phyloP scores from a whole-genome alignment of 2,797 vertebrate genomes.

The Hydrophis major region DNA sequence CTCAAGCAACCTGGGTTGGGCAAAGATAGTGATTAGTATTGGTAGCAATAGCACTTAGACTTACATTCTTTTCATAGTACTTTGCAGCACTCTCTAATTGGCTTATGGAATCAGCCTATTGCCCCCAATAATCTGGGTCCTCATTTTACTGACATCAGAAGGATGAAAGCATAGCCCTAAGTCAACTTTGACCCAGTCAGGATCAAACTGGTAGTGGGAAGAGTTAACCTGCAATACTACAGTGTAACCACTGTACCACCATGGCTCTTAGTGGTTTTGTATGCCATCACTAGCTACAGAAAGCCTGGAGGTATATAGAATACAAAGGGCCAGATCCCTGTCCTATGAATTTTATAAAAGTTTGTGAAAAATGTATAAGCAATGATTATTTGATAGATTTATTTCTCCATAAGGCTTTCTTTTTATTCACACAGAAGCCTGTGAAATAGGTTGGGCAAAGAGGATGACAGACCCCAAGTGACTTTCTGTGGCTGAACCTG shows the following conservation, averaged over 20 bases:
- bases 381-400: neutral
- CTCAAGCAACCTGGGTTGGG: constrained; percentile 79
- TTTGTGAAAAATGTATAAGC: neutral
- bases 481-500: neutral
- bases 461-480: neutral
- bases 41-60: neutral
- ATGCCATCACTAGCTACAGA: neutral
- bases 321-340: neutral
- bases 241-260: neutral
- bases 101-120: neutral
- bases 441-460: neutral
- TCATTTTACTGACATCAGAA: neutral
- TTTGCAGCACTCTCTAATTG: neutral
- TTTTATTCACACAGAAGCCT: neutral
- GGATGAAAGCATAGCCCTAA: neutral
- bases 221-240: neutral
- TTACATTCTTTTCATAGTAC: neutral
- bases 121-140: neutral
- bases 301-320: neutral
- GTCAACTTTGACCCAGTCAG: neutral
- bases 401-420: neutral
- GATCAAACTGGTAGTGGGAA: neutral
- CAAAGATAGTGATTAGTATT: neutral
- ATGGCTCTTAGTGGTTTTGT: neutral
- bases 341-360: neutral